Evolutionary conservation across 2,797 vertebrate genomes (phyloP), one percentile per base, ranked within the genome.

Genomic region (Labeo calbasu): DNA sequence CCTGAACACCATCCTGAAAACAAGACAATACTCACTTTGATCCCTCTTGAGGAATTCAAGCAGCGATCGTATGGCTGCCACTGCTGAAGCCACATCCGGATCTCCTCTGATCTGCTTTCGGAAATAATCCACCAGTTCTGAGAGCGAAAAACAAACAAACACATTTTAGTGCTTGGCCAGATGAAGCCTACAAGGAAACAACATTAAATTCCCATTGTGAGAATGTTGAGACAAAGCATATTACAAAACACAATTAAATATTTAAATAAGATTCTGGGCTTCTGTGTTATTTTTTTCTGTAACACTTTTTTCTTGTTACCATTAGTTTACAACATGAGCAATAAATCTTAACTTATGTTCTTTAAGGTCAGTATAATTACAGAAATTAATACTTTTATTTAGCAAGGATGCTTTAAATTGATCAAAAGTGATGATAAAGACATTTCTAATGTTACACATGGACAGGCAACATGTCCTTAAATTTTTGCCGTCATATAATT

Each of bases 21-120:
- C 25, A 23, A 2, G 40, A 19, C 3, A 9, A 28, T 8, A 32
- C 89, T 51, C n/a, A 97, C 98, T 98, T 96, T 95, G 96, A 90
- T 99, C 97, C 91, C 94, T 95, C 91, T 96, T 98, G 32, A 99
- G 92, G 91, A 98, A 98, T 53, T 97, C 97, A 61, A 99, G 93
- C 88, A 99, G 92, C 0, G 96, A 98, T 14, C 94, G 94, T 85
- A 99, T 99, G 4, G 98, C 97, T 1, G 97, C 97, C 86, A 99
- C 98, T 0, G 97, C 98, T 3, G 98, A 98, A n/a, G 98, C 97
- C 81, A 97, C 96, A 87, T 96, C 96, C n/a, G 97, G 96, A 70
- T 99, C 96, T 50, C 95, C 93, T 87, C 91, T 94, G 92, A 97
- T 96, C 91, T 98, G 98, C 23, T 92, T 94, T 92, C 95, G 92